Percentiles rank a stretch among this genome's conserved stretches.
These are phyloP conservation scores for Poecilus cupreus DNA, from an alignment of 2,888 invertebrate species.

Conservation along the genomic window DNA sequence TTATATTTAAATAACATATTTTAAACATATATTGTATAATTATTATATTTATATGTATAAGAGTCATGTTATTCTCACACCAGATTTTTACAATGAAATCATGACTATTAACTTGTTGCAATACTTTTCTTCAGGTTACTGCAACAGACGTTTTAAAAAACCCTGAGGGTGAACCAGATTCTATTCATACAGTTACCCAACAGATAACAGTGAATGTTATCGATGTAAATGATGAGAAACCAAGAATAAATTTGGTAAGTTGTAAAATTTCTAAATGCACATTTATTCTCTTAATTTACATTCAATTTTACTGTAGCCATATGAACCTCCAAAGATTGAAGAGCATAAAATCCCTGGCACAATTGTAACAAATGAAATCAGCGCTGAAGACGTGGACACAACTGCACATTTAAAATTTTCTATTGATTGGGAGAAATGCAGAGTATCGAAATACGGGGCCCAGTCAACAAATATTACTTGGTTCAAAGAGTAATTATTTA, in stretches of 20 bases:
- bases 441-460: not conserved
- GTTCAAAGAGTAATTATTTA: not conserved
- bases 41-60: too few relatives aligned
- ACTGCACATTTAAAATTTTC: slow-evolving; percentile 75
- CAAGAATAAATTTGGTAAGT: slow-evolving; percentile 78
- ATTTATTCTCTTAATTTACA: not conserved
- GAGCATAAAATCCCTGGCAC: slow-evolving; percentile 73
- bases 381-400: slow-evolving; percentile 78
- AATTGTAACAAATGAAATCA: slow-evolving; percentile 68
- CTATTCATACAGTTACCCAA: slow-evolving; percentile 73
- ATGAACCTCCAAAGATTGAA: slow-evolving; percentile 73
- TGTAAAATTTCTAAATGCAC: not conserved
- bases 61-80: too few relatives aligned
- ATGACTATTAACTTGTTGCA: too few relatives aligned
- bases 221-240: slow-evolving; percentile 85
- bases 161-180: slow-evolving; percentile 66
- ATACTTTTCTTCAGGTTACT: slow-evolving; percentile 69
- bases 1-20: too few relatives aligned
- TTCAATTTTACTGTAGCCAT: slow-evolving; percentile 68
- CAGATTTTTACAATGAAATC: too few relatives aligned
- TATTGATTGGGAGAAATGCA: slow-evolving; percentile 75
- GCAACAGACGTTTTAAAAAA: slow-evolving; percentile 73
- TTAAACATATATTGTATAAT: too few relatives aligned
- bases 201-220: slow-evolving; percentile 77
- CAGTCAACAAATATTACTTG: not conserved